These are phyloP conservation scores for Drosophila pegasa DNA, from an alignment of 2,888 invertebrate species.

Conservation along the genomic window DNA sequence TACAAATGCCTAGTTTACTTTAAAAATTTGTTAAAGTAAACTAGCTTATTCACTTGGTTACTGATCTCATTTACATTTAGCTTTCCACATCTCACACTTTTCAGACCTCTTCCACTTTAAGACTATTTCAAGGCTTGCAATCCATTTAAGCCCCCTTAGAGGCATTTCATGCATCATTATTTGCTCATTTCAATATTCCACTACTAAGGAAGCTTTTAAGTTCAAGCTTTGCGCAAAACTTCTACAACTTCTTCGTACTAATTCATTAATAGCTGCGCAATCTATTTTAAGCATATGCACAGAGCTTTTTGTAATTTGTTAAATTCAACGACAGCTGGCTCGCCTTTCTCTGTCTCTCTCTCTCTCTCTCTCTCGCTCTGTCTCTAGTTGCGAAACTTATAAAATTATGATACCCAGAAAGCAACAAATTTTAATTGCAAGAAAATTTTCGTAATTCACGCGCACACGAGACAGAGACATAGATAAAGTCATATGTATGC, in stretches of 20 bases:
- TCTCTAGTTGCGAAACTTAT: conserved; percentile 61
- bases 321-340: conserved; percentile 24
- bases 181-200: neutral
- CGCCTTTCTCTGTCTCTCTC: neutral
- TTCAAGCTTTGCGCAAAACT: conserved; percentile 11
- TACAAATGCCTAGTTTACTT: too few species aligned
- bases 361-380: neutral
- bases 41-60: too few species aligned
- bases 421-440: conserved; percentile 80
- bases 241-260: conserved; percentile 37
- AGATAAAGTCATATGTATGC: conserved; percentile 21
- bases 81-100: too few species aligned
- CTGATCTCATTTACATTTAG: too few species aligned
- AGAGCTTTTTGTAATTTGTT: conserved; percentile 68
- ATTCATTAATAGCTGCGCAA: conserved; percentile 53
- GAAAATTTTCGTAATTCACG: conserved; percentile 71
- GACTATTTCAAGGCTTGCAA: neutral
- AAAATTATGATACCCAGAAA: conserved; percentile 77
- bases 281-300: conserved; percentile 62
- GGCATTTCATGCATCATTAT: neutral
- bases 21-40: too few species aligned
- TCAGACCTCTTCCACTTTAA: too few species aligned
- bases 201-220: neutral
- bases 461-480: conserved; percentile 40
- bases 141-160: neutral